Conservation (phyloP, 2,888 invertebrate species). For the Lymantria monacha region DNA sequence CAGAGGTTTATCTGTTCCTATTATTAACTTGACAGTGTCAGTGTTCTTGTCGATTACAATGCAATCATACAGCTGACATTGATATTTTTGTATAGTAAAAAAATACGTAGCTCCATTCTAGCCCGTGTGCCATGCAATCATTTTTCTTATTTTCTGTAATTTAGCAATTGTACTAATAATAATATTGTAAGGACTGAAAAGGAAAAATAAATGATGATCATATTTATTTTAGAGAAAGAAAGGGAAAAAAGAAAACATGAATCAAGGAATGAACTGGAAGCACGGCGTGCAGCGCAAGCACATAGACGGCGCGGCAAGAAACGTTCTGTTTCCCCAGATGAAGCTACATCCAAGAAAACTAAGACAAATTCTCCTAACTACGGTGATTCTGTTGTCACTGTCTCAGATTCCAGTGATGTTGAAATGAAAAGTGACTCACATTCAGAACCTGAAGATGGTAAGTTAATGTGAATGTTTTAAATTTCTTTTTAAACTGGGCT, state of each 20-base stretch:
- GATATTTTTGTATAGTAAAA: no score
- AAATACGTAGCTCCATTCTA: no score
- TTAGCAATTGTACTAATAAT: no score
- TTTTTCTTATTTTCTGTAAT: no score
- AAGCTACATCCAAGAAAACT: slow-evolving; percentile 58
- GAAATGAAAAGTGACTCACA: slow-evolving; percentile 73
- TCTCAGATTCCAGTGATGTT: slow-evolving; percentile 75
- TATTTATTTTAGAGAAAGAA: slow-evolving; percentile 81
- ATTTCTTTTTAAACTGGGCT: background rate
- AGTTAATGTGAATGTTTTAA: slow-evolving; percentile 5
- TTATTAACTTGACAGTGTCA: no score
- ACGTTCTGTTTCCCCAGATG: slow-evolving; percentile 60
- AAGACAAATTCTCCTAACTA: slow-evolving; percentile 64
- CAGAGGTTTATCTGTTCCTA: no score
- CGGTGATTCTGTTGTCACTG: slow-evolving; percentile 70
- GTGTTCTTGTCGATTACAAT: no score
- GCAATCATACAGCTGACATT: no score
- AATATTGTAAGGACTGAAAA: no score
- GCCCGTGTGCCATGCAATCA: no score
- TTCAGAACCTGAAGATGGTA: slow-evolving; percentile 74
- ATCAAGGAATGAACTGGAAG: slow-evolving; percentile 87
- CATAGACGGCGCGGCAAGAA: slow-evolving; percentile 78
- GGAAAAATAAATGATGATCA: no score
- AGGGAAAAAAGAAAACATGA: slow-evolving; percentile 90
- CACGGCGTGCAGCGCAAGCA: slow-evolving; percentile 84